Percentiles rank a stretch among this genome's conserved stretches.
Evolutionary conservation across 2,888 invertebrate species (phyloP).

Genomic region (Baronia brevicornis): DNA sequence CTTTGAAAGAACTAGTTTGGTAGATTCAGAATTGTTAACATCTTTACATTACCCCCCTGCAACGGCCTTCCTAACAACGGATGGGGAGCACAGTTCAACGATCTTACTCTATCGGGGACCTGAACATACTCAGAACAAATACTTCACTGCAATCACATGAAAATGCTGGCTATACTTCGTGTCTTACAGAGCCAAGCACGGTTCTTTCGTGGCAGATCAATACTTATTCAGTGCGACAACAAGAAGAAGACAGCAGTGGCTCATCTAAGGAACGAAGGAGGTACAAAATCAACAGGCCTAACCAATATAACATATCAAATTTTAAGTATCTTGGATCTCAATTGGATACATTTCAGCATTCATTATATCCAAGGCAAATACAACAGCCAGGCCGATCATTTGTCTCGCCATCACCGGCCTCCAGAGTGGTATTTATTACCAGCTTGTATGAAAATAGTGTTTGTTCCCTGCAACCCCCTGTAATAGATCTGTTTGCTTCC

Average conservation of each 20-base stretch:
- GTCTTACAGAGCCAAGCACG: slow-evolving; percentile 12
- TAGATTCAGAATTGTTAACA: no score
- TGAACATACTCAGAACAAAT: slow-evolving; percentile 17
- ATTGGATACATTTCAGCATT: slow-evolving; percentile 17
- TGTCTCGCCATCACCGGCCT: slow-evolving; percentile 16
- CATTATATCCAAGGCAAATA: slow-evolving; percentile 22
- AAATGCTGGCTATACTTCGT: slow-evolving; percentile 21
- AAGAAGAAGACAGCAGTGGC: slow-evolving; percentile 22
- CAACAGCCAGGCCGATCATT: slow-evolving; percentile 22
- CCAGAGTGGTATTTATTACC: slow-evolving; percentile 25
- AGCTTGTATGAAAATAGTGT: slow-evolving; percentile 12
- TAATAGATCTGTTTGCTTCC: slow-evolving; percentile 15
- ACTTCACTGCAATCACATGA: slow-evolving; percentile 22
- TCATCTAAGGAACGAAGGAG: slow-evolving; percentile 28
- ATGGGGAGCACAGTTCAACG: slow-evolving; percentile 25
- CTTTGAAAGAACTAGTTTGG: no score
- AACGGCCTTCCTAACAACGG: no score
- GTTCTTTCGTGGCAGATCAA: slow-evolving; percentile 2
- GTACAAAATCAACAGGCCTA: slow-evolving; percentile 22
- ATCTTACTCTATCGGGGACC: slow-evolving; percentile 12
- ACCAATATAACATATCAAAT: slow-evolving; percentile 19
- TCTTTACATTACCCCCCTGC: no score
- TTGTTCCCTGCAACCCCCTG: no score
- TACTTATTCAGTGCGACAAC: slow-evolving; percentile 27
- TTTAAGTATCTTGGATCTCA: slow-evolving; percentile 14